phyloP scores from a whole-genome alignment of 2,888 invertebrate species.

The Agelastica alni region DNA sequence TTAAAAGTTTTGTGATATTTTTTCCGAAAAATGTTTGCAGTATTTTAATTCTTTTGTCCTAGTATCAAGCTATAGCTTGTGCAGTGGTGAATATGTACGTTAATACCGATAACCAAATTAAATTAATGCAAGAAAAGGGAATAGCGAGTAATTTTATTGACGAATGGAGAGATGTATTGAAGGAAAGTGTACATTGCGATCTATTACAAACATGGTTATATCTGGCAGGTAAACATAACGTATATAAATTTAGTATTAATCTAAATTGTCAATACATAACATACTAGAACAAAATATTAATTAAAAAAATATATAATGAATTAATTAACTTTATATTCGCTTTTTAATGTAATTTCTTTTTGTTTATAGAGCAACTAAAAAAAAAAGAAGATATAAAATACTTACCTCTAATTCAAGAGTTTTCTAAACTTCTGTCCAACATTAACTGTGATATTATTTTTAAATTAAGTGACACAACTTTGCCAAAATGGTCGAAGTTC shows the following conservation, averaged over 20 bases:
- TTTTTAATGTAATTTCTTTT: background rate
- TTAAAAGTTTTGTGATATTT: too few relatives aligned
- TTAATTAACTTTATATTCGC: too few relatives aligned
- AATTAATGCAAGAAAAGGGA: conserved; percentile 46
- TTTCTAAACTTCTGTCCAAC: conserved; percentile 43
- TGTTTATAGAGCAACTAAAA: conserved; percentile 42
- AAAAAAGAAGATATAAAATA: conserved; percentile 29
- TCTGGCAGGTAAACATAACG: conserved; percentile 54
- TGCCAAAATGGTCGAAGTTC: conserved; percentile 53
- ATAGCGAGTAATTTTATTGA: conserved; percentile 57
- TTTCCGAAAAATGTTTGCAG: too few relatives aligned
- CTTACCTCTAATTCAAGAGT: conserved; percentile 47
- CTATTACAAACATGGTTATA: conserved; percentile 61
- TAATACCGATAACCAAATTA: conserved; percentile 58
- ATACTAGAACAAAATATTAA: too few relatives aligned
- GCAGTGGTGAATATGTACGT: conserved; percentile 62
- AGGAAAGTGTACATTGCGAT: conserved; percentile 63
- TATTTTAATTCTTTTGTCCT: conserved; percentile 22
- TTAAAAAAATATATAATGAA: too few relatives aligned
- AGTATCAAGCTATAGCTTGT: conserved; percentile 60
- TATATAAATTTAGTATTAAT: too few relatives aligned
- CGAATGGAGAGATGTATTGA: conserved; percentile 82
- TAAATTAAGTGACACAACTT: conserved; percentile 43
- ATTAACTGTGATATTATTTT: conserved; percentile 45
- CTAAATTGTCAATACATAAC: too few relatives aligned